Evolutionary conservation across 2,797 vertebrate genomes (phyloP), one percentile per base, ranked within the genome.

Genomic region (Sebastes reedi): DNA sequence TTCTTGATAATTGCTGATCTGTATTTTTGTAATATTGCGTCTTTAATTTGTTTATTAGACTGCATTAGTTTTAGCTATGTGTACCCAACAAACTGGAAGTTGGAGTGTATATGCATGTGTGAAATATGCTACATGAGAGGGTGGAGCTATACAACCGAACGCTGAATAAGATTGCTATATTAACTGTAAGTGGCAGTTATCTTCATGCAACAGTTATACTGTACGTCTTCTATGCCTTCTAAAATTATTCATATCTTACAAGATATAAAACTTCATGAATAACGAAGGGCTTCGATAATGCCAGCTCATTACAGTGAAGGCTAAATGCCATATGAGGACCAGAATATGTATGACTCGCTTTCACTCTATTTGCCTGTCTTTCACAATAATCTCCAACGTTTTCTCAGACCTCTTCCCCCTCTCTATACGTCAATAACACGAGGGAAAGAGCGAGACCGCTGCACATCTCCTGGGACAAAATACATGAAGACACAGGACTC

Each of bases 401-500:
- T 79, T 60, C 30, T 62, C 6, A 25, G 27, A 84, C 71, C 46
- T 32, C 16, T 59, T 46, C 39, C 39, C 22, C 18, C 1, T 75
- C 42, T 69, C 76, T 86, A 74, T 79, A 79, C 69, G 67, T 80
- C 68, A 79, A 75, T 67, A 1, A 72, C 20, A 67, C 20, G 29
- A 14, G 42, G 32, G 55, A 74, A 78, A 71, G 25, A 88, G 76
- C 52, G 39, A 77, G 65, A 20, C 22, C 25, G 36, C 25, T 32
- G 46, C 30, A 30, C 1, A 2, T 85, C 75, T 87, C 74, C 78
- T n/a, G 83, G 30, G 87, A 84, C n/a, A 62, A 71, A 76, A 82
- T 39, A 67, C 67, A 82, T 67, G 72, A 85, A 84, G 79, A 85
- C 62, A 67, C 74, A 83, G 39, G 50, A 66, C 22, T 62, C 69